Evolutionary conservation across 1,140 invertebrate genomes (phyloP).

Genomic region (Aphaenogaster floridana): DNA sequence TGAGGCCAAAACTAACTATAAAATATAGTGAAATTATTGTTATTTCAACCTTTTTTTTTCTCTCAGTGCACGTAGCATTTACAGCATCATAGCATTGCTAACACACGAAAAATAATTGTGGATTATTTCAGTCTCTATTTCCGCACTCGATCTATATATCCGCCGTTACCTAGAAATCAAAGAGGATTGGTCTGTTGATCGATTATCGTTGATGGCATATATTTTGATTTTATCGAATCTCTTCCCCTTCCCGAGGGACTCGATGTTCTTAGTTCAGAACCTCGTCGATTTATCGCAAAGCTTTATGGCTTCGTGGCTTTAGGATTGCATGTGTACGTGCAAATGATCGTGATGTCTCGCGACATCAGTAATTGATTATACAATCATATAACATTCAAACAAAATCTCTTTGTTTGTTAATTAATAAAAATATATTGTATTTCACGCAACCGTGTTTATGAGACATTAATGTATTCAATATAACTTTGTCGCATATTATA

Average conservation of each 20-base stretch:
- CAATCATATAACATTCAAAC: not conserved
- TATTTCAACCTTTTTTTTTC: too few species aligned
- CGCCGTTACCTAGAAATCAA: not conserved
- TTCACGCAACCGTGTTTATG: not conserved
- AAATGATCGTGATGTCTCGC: slow-evolving; percentile 43
- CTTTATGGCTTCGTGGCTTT: slow-evolving; percentile 72
- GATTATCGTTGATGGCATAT: not conserved
- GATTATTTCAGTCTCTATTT: not conserved
- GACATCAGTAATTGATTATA: slow-evolving; percentile 45
- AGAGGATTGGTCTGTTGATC: not conserved
- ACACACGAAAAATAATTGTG: not conserved
- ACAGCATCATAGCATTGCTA: not conserved
- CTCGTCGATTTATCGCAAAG: slow-evolving; percentile 46
- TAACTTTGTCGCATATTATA: not conserved
- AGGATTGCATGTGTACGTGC: slow-evolving; percentile 32
- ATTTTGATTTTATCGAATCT: slow-evolving; percentile 62
- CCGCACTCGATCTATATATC: not conserved
- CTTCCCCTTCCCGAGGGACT: slow-evolving; percentile 24
- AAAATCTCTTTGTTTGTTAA: slow-evolving; percentile 7
- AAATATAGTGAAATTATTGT: too few species aligned
- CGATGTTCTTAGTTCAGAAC: slow-evolving; percentile 37
- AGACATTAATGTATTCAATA: not conserved
- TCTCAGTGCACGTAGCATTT: not conserved
- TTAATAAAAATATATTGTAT: not conserved
- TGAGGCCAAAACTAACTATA: too few species aligned